These are phyloP conservation scores for Euphonia xanthogaster DNA, from an alignment of 2,797 vertebrate species.

Conservation along the genomic window DNA sequence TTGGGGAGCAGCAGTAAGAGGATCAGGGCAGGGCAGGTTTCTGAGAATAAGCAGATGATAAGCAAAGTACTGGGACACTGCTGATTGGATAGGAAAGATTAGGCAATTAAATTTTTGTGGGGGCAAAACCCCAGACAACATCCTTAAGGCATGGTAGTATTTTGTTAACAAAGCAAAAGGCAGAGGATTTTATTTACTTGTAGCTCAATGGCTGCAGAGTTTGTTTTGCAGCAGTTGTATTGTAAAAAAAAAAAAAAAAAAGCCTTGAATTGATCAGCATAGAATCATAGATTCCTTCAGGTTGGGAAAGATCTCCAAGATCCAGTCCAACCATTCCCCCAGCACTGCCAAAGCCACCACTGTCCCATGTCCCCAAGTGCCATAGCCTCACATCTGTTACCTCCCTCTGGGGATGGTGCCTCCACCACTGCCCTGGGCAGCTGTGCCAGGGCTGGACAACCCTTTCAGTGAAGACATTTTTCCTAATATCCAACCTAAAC, in stretches of 20 bases:
- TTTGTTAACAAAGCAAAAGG: not conserved
- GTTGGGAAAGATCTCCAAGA: not conserved
- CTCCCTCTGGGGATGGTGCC: not conserved
- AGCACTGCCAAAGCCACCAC: not conserved
- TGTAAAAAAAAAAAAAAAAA: not conserved
- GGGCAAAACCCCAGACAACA: not conserved
- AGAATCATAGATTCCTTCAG: not conserved
- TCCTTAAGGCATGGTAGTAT: not conserved
- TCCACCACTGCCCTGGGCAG: not conserved
- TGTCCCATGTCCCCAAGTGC: not conserved
- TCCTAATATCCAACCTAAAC: not conserved
- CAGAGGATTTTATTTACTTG: not conserved
- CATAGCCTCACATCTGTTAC: not conserved
- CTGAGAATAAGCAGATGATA: not conserved
- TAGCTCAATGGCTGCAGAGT: rapidly evolving
- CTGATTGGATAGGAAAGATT: not conserved
- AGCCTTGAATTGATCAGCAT: not conserved
- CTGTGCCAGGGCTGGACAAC: not conserved
- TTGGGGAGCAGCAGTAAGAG: not conserved
- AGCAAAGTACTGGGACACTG: not conserved
- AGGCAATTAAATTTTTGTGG: not conserved
- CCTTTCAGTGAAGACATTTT: not conserved
- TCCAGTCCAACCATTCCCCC: rapidly evolving
- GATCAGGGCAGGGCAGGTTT: not conserved
- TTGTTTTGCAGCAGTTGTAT: not conserved